phyloP scores from a whole-genome alignment of 2,113 vertebrate species.

The Mionectes macconnelli region DNA sequence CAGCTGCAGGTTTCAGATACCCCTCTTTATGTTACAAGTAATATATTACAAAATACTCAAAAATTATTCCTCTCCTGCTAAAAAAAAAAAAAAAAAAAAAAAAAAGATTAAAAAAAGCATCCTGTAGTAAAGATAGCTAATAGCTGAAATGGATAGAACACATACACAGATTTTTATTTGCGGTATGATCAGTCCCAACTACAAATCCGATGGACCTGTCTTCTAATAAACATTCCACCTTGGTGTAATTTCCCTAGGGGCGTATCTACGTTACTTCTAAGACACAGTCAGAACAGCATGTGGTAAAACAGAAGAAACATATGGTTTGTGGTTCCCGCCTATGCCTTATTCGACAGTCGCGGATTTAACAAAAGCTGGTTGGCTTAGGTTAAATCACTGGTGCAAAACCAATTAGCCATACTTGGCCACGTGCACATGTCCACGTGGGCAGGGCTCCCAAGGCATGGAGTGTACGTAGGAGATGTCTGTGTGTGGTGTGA shows the following conservation, averaged over 20 bases:
- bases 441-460: not conserved
- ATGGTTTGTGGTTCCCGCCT: constrained; percentile 17
- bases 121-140: not conserved
- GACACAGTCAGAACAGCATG: not conserved
- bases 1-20: not conserved
- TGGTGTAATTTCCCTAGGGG: not conserved
- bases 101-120: not conserved
- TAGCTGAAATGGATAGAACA: not conserved
- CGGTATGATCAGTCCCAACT: not conserved
- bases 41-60: not conserved
- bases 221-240: not conserved
- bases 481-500: not conserved
- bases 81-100: not conserved
- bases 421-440: not conserved
- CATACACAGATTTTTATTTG: not conserved
- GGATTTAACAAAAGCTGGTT: constrained; percentile 23
- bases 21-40: not conserved
- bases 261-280: not conserved
- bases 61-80: not conserved
- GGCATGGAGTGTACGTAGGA: rapidly evolving
- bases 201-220: not conserved
- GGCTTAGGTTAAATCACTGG: constrained; percentile 17
- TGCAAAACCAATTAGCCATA: constrained; percentile 1
- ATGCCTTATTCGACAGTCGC: not conserved
- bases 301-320: not conserved